These are phyloP conservation scores for Trissolcus brochymenae DNA, from an alignment of 2,888 invertebrate genomes.

Conservation along the genomic window DNA sequence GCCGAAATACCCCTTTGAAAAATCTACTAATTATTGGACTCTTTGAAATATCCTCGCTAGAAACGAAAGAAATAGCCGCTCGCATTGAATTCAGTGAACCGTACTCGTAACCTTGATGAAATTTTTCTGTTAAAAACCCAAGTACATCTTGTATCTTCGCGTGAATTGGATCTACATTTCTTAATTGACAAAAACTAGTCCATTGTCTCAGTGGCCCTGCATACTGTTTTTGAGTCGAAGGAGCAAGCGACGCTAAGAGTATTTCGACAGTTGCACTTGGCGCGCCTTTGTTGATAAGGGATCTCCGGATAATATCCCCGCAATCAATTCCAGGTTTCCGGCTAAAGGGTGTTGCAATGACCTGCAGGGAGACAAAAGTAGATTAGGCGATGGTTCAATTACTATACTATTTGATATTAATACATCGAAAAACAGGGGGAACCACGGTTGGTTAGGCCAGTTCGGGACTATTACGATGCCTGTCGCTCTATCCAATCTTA, in stretches of 20 bases:
- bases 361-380: constrained; percentile 11
- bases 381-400: constrained; percentile 1
- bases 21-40: constrained; percentile 15
- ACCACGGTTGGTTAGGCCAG: constrained; percentile 14
- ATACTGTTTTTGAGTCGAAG: constrained; percentile 12
- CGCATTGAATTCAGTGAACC: constrained; percentile 44
- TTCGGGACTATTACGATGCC: background rate
- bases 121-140: constrained; percentile 8
- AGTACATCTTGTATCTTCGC: background rate
- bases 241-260: background rate
- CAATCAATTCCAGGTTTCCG: background rate
- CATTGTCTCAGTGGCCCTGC: constrained; percentile 54
- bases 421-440: constrained; percentile 2
- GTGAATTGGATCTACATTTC: background rate
- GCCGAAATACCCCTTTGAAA: constrained; percentile 18
- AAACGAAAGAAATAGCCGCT: constrained; percentile 18
- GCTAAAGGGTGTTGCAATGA: constrained; percentile 3
- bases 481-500: background rate
- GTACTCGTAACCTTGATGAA: constrained; percentile 10
- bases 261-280: background rate
- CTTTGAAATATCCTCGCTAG: constrained; percentile 2
- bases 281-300: background rate
- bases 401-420: constrained; percentile 5
- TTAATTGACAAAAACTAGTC: constrained; percentile 40
- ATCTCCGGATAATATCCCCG: constrained; percentile 1